Evolutionary conservation across 1,140 invertebrate genomes (phyloP), one percentile per base, ranked within the genome.

Genomic region (Ostrea denselamellosa): DNA sequence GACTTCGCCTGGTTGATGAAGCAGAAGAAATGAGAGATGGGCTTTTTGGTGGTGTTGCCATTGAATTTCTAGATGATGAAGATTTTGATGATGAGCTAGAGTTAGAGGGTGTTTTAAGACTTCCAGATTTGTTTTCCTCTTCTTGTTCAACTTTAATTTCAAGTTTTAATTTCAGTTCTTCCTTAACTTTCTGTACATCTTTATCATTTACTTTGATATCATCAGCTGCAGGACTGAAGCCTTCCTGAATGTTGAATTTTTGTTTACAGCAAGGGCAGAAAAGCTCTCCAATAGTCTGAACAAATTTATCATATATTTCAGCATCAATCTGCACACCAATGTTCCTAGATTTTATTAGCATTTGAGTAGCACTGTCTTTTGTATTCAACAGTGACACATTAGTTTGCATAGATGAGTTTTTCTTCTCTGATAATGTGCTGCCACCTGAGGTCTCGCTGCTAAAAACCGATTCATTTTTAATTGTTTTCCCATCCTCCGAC

Each of bases 271-370:
- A 83, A 53, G 82, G 82, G 22, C 82, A 83, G 17, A 83, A 0
- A 52, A 83, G 82, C 19, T 83, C 82, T 22, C 51, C n/a, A 22
- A 83, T 7, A 22, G 82, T 83, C 19, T 83, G 82, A 54, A 54
- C 44, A 53, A 52, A 52, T 54, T 83, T 83, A 53, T 83, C 53
- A 52, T 17, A 54, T 7, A 53, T 3, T 52, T 53, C 44, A 17
- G 51, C n/a, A 53, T 83, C 82, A 52, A 83, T 54, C 51, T 83
- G 82, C n/a, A 83, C 82, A 52, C 82, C 82, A 25, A 83, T 83
- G 25, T 83, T 83, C 25, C 82, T 53, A 53, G 82, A n/a, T 19
- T 53, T 83, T 3, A 83, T 22, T 19, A 83, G n/a, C 53, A 54
- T 83, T 52, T 83, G 82, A 53, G 82, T 83, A 7, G 17, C n/a